Base-by-base conservation (phyloP, 2,888 invertebrate species). In the Agrotis segetum region DNA sequence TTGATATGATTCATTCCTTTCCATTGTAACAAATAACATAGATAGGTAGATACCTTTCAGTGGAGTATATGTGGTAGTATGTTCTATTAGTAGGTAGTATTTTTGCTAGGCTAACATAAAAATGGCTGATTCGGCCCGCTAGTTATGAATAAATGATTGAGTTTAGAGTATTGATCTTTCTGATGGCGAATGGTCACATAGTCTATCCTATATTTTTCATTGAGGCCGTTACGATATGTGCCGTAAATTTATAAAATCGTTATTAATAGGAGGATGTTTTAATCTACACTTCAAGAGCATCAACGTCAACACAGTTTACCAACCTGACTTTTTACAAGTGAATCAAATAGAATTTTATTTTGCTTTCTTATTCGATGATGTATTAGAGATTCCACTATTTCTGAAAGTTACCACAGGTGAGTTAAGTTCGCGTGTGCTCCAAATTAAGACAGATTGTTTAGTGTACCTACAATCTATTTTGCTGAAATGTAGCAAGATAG, bases 151-250 rank as follows among this genome's bases (percentile, higher is more conserved):
- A 80, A 76, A 67, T 79, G 16, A 74, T 74, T 59, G 34, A 67
- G 59, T 74, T 71, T 77, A 67, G 66, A 69, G 80, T 77, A 76
- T 76, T 73, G 80, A 74, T 79, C 21, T 67, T 53, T 53, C 46
- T 29, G n/a, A 55, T 67, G 40, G 21, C 49, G 59, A 49, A 59
- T 44, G 16, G 47, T 40, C 50, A n/a, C 29, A 29, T 11, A 29
- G 2, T 58, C n/a, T 19, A 4, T 59, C 0, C 29, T 50, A 46
- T 47, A 60, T 60, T 47, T 62, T 40, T 50, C 13, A 11, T 49
- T 11, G 14, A 34, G 17, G 14, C 14, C 3, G 19, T n/a, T 58
- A 29, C 44, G 17, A 40, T 58, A 47, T 49, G 19, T 16, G 7
- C 29, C 13, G 6, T 34, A 34, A 34, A 34, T 34, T 34, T 6